These are phyloP conservation scores for Cremastinae sp. DNA, from an alignment of 2,888 invertebrate genomes.

Conservation along the genomic window DNA sequence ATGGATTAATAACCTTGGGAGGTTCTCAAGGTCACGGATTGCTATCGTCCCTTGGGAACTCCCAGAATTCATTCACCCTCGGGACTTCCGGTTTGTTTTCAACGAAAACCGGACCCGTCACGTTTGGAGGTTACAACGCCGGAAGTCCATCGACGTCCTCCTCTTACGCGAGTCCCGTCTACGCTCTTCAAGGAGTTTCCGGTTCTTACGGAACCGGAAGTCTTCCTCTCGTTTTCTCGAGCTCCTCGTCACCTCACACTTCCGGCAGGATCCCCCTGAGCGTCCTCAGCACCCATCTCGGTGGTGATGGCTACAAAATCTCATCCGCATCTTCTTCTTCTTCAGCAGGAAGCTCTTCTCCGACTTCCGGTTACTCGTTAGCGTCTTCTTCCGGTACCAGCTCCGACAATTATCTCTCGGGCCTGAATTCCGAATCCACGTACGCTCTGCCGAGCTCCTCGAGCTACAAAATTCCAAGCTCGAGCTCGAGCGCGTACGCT, in stretches of 20 bases:
- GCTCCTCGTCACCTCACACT: slow-evolving; percentile 62
- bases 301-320: slow-evolving; percentile 58
- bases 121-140: slow-evolving; percentile 68
- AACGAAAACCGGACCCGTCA: slow-evolving; percentile 75
- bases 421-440: too few relatives aligned
- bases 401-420: too few relatives aligned
- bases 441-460: too few relatives aligned
- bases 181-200: slow-evolving; percentile 70
- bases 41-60: slow-evolving; percentile 63
- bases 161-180: slow-evolving; percentile 65
- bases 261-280: slow-evolving; percentile 63
- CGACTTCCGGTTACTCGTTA: slow-evolving; percentile 56
- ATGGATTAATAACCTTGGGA: slow-evolving; percentile 47
- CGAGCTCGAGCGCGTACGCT: slow-evolving; percentile 61
- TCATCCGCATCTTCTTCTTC: slow-evolving; percentile 64
- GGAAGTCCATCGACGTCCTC: slow-evolving; percentile 19
- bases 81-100: slow-evolving; percentile 46
- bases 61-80: slow-evolving; percentile 59
- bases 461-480: slow-evolving; percentile 70
- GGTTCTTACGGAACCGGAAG: slow-evolving; percentile 68
- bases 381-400: too few relatives aligned
- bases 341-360: slow-evolving; percentile 59
- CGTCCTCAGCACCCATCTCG: too few relatives aligned
- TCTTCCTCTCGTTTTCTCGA: slow-evolving; percentile 65
- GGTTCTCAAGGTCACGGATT: slow-evolving; percentile 58